A percentile compares a stretch with the other conserved stretches of the same genome.
phyloP scores from a whole-genome alignment of 2,797 vertebrate species.

The Crocidura indochinensis region DNA sequence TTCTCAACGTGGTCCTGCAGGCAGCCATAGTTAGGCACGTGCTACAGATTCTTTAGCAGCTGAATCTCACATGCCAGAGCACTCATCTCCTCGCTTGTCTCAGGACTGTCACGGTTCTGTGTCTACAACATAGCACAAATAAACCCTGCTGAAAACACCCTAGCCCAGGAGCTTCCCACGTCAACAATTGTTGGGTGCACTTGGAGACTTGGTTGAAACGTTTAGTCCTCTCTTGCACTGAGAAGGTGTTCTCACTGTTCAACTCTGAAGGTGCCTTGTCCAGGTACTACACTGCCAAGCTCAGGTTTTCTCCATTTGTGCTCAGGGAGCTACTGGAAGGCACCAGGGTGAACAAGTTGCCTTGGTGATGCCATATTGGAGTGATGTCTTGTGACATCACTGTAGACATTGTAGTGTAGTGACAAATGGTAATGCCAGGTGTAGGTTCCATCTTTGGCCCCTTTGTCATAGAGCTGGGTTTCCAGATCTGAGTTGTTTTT shows the following conservation, averaged over 20 bases:
- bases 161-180: constrained; percentile 97
- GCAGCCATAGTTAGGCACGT: constrained; percentile 98
- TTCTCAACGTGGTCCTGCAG: constrained; percentile 96
- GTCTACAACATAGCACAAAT: constrained; percentile 98
- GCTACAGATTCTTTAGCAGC: constrained; percentile 98
- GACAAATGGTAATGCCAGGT: constrained; percentile 97
- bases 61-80: constrained; percentile 99
- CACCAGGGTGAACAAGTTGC: constrained; percentile 98
- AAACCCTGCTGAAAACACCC: constrained; percentile 97
- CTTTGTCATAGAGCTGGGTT: constrained; percentile 96
- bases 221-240: constrained; percentile 94
- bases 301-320: constrained; percentile 96
- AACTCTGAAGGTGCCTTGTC: constrained; percentile 94
- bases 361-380: constrained; percentile 97
- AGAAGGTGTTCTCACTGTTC: constrained; percentile 92
- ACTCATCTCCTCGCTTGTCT: constrained; percentile 99
- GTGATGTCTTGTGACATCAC: constrained; percentile 97
- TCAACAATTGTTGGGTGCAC: constrained; percentile 97
- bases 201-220: constrained; percentile 97
- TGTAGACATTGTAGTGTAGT: constrained; percentile 97
- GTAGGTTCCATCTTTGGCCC: constrained; percentile 97
- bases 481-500: constrained; percentile 93
- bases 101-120: constrained; percentile 98
- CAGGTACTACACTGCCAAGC: constrained; percentile 94
- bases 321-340: constrained; percentile 97